Evolutionary conservation across 2,888 invertebrate species (phyloP), one percentile per base, ranked within the genome.

Genomic region (Perizoma affinitatum): DNA sequence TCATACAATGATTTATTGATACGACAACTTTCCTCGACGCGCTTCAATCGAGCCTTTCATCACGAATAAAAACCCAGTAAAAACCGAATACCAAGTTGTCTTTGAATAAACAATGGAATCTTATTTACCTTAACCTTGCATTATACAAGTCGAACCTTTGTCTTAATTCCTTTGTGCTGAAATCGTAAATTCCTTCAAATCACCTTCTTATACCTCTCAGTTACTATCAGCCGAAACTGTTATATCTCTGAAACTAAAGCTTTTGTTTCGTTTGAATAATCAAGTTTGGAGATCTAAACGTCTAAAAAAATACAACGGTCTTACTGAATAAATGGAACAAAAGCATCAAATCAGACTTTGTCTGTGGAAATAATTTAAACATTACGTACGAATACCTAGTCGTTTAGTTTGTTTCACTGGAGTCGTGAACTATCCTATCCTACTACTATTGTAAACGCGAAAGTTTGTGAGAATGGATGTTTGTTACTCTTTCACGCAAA

Each of bases 171-270:
- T 69, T 71, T 72, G 66, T 68, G 59, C 61, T 59, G 45, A 61
- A 65, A 60, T 63, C 67, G 69, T 68, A 71, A 71, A 72, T 74
- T 73, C 66, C 60, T 64, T 64, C 53, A 66, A 73, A 73, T 68
- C 66, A 69, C 69, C 68, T 61, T 49, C 67, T 62, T 71, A 69
- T 69, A 68, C 59, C 43, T 45, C 58, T 55, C 51, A 11, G 50
- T 10, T 42, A 48, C 33, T 51, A 53, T 50, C 45, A 42, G 45
- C 8, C 45, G 43, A 58, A 48, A 57, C 40, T 40, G 42, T 48
- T 58, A 6, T 45, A 42, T 54, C 52, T 58, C 40, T 59, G 52
- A 53, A 47, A 58, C 40, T 63, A 57, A 61, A 59, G 54, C 50
- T 54, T 58, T 58, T 58, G 61, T 59, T 63, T 59, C 54, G 49